Percentiles rank a stretch among this genome's conserved stretches.
phyloP scores from a whole-genome alignment of 2,888 invertebrate genomes.

The Eurois occulta region DNA sequence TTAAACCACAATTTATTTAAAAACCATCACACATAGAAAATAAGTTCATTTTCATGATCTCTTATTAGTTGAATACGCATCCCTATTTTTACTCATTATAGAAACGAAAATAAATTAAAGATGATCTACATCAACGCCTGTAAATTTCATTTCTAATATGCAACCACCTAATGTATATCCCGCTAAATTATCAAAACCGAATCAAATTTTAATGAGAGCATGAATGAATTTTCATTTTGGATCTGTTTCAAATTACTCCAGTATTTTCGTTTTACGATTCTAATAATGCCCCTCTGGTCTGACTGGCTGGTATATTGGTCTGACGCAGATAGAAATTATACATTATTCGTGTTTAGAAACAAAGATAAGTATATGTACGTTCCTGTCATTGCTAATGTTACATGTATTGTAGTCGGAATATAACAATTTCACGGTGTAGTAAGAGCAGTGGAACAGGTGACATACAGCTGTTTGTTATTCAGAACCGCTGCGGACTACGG shows the following conservation, averaged over 20 bases:
- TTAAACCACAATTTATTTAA: constrained; percentile 46
- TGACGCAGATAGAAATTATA: constrained; percentile 57
- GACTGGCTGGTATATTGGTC: constrained; percentile 38
- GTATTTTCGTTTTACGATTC: constrained; percentile 63
- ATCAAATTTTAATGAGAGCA: constrained; percentile 41
- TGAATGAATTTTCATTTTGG: constrained; percentile 58
- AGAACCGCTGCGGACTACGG: constrained; percentile 67
- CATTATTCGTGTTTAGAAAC: constrained; percentile 30
- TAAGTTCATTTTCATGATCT: neutral
- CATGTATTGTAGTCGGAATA: constrained; percentile 66
- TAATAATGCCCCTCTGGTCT: constrained; percentile 44
- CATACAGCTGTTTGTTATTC: constrained; percentile 73
- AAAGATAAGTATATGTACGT: constrained; percentile 12
- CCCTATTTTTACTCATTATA: neutral
- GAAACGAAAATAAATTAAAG: constrained; percentile 25
- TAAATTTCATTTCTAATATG: constrained; percentile 31
- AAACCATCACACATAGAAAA: constrained; percentile 1
- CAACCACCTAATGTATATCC: constrained; percentile 12
- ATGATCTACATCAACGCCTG: neutral
- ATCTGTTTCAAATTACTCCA: constrained; percentile 60
- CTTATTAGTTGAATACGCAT: constrained; percentile 2
- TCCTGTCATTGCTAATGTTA: constrained; percentile 66
- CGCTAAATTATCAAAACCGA: constrained; percentile 38
- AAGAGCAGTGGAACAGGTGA: constrained; percentile 67
- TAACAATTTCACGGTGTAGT: constrained; percentile 61